Percentiles rank a stretch among this genome's conserved stretches.
Conservation (phyloP, 2,113 vertebrate genomes). For the Astatotilapia flaviijosephi region DNA sequence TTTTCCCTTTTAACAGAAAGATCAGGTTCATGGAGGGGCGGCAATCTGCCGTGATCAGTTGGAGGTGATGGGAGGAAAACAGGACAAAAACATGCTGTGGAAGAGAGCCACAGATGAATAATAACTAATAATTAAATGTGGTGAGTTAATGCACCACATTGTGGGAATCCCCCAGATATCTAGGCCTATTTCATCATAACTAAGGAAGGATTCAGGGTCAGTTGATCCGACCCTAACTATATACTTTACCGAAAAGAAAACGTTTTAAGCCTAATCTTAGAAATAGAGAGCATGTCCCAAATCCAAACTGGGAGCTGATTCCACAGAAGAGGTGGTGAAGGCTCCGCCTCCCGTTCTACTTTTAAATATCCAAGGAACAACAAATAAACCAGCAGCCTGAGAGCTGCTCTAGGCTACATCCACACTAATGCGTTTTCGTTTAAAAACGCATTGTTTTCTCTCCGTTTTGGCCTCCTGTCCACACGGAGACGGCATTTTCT, state of each 20-base stretch:
- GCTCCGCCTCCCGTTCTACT: background rate
- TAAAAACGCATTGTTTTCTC: background rate
- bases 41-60: background rate
- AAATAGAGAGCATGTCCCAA: background rate
- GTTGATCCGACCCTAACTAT: rapidly evolving
- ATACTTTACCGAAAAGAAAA: background rate
- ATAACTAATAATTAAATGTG: background rate
- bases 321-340: background rate
- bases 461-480: background rate
- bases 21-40: rapidly evolving
- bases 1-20: background rate
- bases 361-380: background rate
- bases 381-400: background rate
- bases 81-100: background rate
- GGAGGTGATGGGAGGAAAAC: background rate
- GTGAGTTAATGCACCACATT: background rate
- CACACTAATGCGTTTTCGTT: rapidly evolving
- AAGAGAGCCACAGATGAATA: background rate
- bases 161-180: background rate
- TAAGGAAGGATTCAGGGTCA: background rate
- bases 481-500: rapidly evolving
- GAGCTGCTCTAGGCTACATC: background rate
- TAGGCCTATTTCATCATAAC: background rate
- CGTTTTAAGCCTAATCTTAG: background rate
- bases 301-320: background rate